Conservation (phyloP, 2,888 invertebrate species). For the Drosophila helvetica region DNA sequence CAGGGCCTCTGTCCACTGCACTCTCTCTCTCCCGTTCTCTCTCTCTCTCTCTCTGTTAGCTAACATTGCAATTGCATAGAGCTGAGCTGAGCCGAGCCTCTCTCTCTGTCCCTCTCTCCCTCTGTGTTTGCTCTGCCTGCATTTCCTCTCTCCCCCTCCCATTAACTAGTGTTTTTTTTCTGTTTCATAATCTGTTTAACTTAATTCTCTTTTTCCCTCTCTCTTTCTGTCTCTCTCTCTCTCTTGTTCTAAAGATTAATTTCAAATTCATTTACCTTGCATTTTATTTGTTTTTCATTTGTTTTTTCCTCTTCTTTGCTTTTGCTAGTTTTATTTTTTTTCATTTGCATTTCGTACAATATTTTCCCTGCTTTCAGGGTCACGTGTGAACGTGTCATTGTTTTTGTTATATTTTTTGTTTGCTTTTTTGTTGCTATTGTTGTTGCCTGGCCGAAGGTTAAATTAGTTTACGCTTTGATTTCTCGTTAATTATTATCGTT, state of each 20-base stretch:
- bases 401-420: constrained; percentile 28
- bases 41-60: not conserved
- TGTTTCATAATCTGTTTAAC: not conserved
- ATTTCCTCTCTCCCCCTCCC: not conserved
- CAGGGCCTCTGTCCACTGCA: constrained; percentile 18
- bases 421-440: constrained; percentile 31
- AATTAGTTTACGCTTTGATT: constrained; percentile 73
- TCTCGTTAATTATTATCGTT: constrained; percentile 60
- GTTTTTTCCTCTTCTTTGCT: constrained; percentile 18
- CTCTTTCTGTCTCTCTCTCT: not conserved
- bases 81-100: not conserved
- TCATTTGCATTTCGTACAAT: not conserved
- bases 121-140: not conserved
- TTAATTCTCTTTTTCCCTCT: not conserved
- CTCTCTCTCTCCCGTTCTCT: not conserved
- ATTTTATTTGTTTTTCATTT: constrained; percentile 20
- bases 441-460: constrained; percentile 62
- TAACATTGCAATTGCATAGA: not conserved
- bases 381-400: constrained; percentile 52
- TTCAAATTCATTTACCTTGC: constrained; percentile 10
- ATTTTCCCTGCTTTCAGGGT: constrained; percentile 45
- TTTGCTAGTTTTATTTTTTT: not conserved
- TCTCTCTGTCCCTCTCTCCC: not conserved
- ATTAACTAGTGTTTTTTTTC: not conserved
- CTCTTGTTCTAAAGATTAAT: not conserved